These are phyloP conservation scores for Poeciliopsis turneri DNA, from an alignment of 2,797 vertebrate genomes.

Conservation along the genomic window DNA sequence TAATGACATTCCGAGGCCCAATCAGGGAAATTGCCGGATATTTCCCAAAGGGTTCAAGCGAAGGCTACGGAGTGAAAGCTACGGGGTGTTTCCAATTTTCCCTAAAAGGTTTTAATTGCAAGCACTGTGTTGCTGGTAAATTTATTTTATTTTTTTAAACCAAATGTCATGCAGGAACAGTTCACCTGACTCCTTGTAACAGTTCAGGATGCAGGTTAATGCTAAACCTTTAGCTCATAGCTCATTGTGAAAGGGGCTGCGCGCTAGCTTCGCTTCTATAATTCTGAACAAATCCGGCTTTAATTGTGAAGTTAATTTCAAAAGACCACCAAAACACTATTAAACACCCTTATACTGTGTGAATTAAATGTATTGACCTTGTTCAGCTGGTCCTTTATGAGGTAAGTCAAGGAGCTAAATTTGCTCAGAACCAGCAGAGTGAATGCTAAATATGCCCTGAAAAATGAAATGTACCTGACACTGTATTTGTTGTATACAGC, in stretches of 20 bases:
- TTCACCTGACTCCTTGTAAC: neutral
- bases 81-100: neutral
- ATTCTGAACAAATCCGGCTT: neutral
- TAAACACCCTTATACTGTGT: neutral
- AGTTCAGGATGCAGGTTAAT: neutral
- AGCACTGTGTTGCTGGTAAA: neutral
- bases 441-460: neutral
- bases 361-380: neutral
- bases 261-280: neutral
- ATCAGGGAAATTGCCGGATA: neutral
- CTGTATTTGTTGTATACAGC: neutral
- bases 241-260: neutral
- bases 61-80: neutral
- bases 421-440: neutral
- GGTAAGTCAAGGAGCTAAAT: neutral
- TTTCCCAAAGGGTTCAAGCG: neutral
- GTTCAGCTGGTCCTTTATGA: neutral
- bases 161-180: neutral
- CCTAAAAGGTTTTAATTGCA: neutral
- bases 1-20: conserved; percentile 2
- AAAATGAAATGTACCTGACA: neutral
- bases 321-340: neutral
- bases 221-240: neutral
- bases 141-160: neutral
- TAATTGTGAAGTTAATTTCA: neutral